These are phyloP conservation scores for Hafferia zeledoni DNA, from an alignment of 2,797 vertebrate genomes.

Conservation along the genomic window DNA sequence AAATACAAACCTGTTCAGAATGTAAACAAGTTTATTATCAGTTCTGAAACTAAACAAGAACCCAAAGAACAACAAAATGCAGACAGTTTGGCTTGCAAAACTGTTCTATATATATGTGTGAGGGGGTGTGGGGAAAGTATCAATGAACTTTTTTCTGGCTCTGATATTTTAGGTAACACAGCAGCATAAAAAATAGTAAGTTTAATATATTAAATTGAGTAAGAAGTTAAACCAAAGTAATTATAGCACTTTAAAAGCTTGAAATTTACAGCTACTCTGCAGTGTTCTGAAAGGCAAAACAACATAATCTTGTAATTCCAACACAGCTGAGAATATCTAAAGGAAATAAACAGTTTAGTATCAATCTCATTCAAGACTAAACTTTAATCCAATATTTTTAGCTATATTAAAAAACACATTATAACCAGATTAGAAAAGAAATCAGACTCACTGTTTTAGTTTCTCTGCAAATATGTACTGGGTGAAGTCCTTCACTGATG, in stretches of 20 bases:
- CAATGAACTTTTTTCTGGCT: neutral
- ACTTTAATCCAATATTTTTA: neutral
- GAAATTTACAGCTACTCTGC: neutral
- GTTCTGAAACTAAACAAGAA: neutral
- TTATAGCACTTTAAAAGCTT: neutral
- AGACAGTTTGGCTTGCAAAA: neutral
- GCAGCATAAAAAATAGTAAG: neutral
- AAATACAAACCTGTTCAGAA: neutral
- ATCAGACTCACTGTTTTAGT: slow-evolving; percentile 83
- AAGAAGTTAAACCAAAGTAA: neutral
- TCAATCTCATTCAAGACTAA: neutral
- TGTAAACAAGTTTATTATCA: neutral
- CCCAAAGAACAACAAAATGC: neutral
- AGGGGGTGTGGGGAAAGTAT: accelerated
- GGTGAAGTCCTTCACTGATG: slow-evolving; percentile 87
- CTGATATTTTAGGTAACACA: neutral
- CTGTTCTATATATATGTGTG: too few species aligned
- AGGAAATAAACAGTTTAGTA: neutral
- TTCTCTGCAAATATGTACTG: slow-evolving; percentile 89
- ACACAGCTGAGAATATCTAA: neutral
- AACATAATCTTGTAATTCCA: neutral
- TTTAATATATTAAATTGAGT: neutral
- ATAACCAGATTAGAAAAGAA: neutral
- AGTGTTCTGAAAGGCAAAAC: neutral
- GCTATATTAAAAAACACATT: neutral